Evolutionary conservation across 2,113 vertebrate species (phyloP).

Genomic region (Maccullochella peelii): DNA sequence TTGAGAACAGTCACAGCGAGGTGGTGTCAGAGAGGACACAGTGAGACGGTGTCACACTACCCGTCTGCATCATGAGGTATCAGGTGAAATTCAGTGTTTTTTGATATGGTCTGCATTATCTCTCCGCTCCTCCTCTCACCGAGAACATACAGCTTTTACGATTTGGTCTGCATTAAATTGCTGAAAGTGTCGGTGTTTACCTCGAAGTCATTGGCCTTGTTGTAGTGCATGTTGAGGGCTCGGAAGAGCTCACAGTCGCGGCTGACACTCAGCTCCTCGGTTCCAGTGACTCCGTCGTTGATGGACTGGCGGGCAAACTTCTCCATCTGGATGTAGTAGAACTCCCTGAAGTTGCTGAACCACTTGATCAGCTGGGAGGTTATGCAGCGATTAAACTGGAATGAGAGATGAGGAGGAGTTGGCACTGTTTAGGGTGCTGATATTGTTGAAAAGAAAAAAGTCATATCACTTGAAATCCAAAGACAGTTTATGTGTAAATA

Average conservation of each 20-base stretch:
- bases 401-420: constrained; percentile 53
- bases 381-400: constrained; percentile 99
- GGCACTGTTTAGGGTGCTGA: neutral
- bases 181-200: constrained; percentile 77
- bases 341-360: constrained; percentile 99
- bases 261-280: constrained; percentile 94
- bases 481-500: constrained; percentile 74
- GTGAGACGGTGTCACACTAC: constrained; percentile 58
- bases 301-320: constrained; percentile 98
- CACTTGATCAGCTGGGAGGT: constrained; percentile 99
- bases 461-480: neutral
- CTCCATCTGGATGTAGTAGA: constrained; percentile 99
- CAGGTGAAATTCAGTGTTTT: constrained; percentile 43
- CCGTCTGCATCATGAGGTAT: constrained; percentile 53
- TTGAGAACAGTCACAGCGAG: constrained; percentile 29
- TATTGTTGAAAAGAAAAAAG: neutral
- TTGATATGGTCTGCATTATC: constrained; percentile 2
- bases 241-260: constrained; percentile 98
- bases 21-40: constrained; percentile 55
- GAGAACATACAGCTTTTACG: neutral
- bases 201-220: constrained; percentile 99
- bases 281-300: constrained; percentile 93
- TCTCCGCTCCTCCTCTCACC: constrained; percentile 23
- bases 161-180: neutral
- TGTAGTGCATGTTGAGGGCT: constrained; percentile 99